These are phyloP conservation scores for Podarcis muralis DNA, from an alignment of 2,113 vertebrate species.

Conservation along the genomic window DNA sequence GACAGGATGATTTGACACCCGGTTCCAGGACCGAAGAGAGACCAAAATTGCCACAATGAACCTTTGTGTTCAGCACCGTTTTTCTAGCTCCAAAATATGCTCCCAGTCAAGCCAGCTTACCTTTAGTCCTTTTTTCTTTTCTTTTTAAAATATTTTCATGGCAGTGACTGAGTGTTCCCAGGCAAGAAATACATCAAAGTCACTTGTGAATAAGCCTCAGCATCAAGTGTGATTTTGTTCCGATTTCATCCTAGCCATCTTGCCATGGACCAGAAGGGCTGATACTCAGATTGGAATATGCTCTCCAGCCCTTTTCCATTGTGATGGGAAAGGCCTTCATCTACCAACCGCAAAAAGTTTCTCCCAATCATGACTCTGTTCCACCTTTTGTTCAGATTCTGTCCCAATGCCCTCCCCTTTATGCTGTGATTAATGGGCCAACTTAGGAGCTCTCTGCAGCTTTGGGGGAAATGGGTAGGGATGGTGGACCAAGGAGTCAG, in stretches of 20 bases:
- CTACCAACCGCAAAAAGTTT: neutral
- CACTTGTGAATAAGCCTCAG: rapidly evolving
- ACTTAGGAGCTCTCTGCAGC: neutral
- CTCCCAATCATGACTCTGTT: neutral
- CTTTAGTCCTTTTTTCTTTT: neutral
- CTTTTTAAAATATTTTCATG: neutral
- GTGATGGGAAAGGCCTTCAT: neutral
- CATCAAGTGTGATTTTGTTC: rapidly evolving
- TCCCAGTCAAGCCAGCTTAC: neutral
- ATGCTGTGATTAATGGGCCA: neutral
- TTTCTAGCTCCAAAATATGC: neutral
- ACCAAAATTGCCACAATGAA: neutral
- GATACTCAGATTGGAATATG: neutral
- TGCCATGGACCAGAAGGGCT: neutral
- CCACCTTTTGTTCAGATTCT: neutral
- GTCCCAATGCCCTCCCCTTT: neutral
- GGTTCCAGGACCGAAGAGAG: neutral
- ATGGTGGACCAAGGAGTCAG: neutral
- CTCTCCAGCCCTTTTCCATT: neutral
- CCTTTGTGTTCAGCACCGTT: neutral
- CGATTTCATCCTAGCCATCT: neutral
- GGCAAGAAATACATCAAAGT: rapidly evolving
- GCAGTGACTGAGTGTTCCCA: neutral
- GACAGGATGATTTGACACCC: neutral
- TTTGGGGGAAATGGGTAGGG: neutral